Conservation (phyloP, 37 sponge, comb jelly and placozoan species). For the Aplysina aerophoba region DNA sequence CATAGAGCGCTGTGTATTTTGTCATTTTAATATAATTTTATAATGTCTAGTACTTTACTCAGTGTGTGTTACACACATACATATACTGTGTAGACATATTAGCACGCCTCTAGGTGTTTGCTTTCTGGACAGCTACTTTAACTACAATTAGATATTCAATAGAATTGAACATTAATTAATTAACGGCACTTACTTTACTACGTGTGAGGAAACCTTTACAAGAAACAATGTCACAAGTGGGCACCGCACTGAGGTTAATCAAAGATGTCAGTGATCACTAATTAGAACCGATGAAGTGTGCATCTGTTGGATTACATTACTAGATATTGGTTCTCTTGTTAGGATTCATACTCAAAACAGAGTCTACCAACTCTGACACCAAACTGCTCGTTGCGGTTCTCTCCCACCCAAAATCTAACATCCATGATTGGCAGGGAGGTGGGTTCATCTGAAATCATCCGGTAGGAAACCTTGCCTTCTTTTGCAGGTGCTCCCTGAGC, state of each 20-base stretch:
- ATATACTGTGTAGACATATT: no score
- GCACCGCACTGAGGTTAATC: slow-evolving; percentile 26
- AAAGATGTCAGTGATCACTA: slow-evolving; percentile 20
- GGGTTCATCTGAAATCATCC: background rate
- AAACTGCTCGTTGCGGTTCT: background rate
- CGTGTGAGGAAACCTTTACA: background rate
- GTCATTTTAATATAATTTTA: no score
- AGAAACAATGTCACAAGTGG: background rate
- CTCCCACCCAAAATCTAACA: background rate
- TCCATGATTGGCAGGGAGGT: slow-evolving; percentile 12
- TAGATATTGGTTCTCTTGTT: background rate
- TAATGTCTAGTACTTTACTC: no score
- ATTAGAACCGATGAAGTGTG: slow-evolving; percentile 4
- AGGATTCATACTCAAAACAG: background rate
- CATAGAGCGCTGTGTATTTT: no score
- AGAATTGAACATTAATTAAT: background rate
- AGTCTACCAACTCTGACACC: background rate
- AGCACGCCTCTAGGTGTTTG: no score
- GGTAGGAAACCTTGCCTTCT: no score
- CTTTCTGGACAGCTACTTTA: no score
- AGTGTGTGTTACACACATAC: no score
- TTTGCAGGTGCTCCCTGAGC: no score
- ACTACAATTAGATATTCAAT: no score
- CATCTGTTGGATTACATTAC: slow-evolving; percentile 1
- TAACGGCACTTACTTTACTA: background rate